Evolutionary conservation across 2,888 invertebrate species (phyloP).

Genomic region (Ecdyonurus torrentis): DNA sequence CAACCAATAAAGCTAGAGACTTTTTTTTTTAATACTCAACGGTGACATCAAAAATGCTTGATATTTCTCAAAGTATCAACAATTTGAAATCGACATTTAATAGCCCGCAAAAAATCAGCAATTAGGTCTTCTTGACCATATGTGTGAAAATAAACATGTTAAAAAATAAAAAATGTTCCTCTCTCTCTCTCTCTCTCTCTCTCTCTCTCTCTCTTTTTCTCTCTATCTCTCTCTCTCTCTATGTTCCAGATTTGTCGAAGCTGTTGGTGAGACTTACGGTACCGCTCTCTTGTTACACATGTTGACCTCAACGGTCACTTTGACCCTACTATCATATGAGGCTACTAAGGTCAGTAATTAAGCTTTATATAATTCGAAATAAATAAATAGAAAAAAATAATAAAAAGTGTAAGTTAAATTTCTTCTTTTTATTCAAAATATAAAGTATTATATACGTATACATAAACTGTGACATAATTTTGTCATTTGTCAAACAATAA

Average conservation of each 20-base stretch:
- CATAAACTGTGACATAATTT: background rate
- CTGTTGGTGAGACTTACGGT: constrained; percentile 70
- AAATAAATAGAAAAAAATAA: background rate
- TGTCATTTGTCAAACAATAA: constrained; percentile 12
- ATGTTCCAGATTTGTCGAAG: constrained; percentile 50
- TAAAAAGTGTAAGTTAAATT: background rate
- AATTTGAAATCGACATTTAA: too few relatives aligned
- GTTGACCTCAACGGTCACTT: constrained; percentile 66
- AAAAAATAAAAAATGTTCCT: too few relatives aligned
- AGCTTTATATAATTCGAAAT: background rate
- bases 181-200: too few relatives aligned
- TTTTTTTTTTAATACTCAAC: too few relatives aligned
- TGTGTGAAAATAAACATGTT: too few relatives aligned
- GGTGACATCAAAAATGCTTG: too few relatives aligned
- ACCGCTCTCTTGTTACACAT: constrained; percentile 69
- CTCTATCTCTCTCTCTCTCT: too few relatives aligned
- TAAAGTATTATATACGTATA: background rate
- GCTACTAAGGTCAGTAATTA: constrained; percentile 51
- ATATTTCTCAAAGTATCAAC: too few relatives aligned
- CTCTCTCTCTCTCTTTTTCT: too few relatives aligned
- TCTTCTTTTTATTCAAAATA: background rate
- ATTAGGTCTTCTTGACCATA: too few relatives aligned
- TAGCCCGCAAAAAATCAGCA: too few relatives aligned
- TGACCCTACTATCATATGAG: constrained; percentile 70
- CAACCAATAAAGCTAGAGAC: too few relatives aligned